Evolutionary conservation across 1,140 invertebrate species (phyloP).

Genomic region (Nebria ingens): DNA sequence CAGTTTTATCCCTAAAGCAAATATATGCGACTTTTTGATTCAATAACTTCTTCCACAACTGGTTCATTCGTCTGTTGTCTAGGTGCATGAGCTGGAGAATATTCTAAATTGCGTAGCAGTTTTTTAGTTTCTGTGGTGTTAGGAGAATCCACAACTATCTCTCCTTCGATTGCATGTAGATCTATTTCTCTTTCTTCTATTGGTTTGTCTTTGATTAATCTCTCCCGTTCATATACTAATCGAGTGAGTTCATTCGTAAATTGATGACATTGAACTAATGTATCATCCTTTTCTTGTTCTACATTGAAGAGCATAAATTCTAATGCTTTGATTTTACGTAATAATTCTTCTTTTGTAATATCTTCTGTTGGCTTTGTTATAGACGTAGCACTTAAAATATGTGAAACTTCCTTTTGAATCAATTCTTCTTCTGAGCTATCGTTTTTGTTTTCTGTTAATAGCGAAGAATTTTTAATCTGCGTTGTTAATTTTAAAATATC

Average conservation of each 20-base stretch:
- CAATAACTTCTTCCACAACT: conserved; percentile 36
- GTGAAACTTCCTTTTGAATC: not conserved
- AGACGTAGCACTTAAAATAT: not conserved
- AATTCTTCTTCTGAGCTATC: not conserved
- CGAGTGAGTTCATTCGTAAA: conserved; percentile 27
- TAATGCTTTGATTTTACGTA: conserved; percentile 30
- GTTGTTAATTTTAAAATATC: not conserved
- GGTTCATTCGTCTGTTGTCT: conserved; percentile 18
- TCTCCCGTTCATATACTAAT: conserved; percentile 24
- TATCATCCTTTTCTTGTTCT: conserved; percentile 28
- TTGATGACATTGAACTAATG: conserved; percentile 26
- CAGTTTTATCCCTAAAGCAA: conserved; percentile 16
- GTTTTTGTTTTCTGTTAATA: not conserved
- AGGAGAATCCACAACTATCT: conserved; percentile 18
- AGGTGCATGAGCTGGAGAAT: conserved; percentile 14
- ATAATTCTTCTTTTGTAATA: conserved; percentile 22
- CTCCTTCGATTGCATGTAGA: conserved; percentile 18
- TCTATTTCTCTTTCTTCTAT: conserved; percentile 6
- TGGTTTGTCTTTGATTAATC: conserved; percentile 10
- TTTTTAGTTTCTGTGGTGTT: conserved; percentile 15
- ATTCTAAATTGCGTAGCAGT: conserved; percentile 22
- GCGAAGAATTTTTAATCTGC: not conserved
- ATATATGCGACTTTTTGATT: conserved; percentile 24
- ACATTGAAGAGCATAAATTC: conserved; percentile 31
- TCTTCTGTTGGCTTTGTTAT: conserved; percentile 7